These are phyloP conservation scores for Nycticryphes semicollaris DNA, from an alignment of 2,113 vertebrate species.

Conservation along the genomic window DNA sequence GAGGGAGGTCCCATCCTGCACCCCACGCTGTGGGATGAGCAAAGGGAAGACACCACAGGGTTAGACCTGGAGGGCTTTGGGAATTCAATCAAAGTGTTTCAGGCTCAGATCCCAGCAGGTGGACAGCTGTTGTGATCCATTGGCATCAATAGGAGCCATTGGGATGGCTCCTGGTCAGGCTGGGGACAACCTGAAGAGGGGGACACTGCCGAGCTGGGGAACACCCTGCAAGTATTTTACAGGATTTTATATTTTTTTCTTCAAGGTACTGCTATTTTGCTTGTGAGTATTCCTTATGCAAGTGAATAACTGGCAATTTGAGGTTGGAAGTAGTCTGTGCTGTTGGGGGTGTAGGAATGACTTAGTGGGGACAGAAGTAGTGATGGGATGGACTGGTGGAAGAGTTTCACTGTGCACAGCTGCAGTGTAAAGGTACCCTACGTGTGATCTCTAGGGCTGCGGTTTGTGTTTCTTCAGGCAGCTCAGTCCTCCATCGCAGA, in stretches of 20 bases:
- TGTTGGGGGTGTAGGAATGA: background rate
- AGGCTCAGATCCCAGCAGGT: background rate
- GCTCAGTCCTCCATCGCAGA: background rate
- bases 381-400: fast-evolving
- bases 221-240: background rate
- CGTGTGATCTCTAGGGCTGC: fast-evolving
- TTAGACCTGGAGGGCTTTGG: background rate
- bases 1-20: background rate
- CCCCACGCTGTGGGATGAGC: fast-evolving
- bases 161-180: background rate
- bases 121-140: background rate
- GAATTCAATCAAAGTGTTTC: background rate
- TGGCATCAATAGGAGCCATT: background rate
- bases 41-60: fast-evolving
- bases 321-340: background rate
- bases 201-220: fast-evolving
- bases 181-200: background rate
- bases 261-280: background rate
- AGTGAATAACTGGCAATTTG: background rate
- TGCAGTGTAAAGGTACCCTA: fast-evolving
- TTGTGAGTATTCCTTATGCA: background rate
- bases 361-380: background rate
- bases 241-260: background rate
- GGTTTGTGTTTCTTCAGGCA: background rate
- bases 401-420: background rate